Base-by-base conservation (phyloP, 2,113 vertebrate genomes). In the Sula dactylatra region DNA sequence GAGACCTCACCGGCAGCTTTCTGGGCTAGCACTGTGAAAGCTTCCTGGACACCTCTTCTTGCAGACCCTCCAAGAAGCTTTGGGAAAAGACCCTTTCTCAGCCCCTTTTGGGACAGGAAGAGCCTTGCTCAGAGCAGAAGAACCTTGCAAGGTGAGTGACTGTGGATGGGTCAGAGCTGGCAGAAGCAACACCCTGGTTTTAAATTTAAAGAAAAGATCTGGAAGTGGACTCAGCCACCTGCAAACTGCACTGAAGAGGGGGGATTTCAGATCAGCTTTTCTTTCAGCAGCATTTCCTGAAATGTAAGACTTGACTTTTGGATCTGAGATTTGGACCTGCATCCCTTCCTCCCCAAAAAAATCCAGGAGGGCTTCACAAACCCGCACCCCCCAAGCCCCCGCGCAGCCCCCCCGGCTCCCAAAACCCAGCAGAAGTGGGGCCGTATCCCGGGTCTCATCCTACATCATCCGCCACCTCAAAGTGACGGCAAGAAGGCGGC, bases 341-440 rank as follows among this genome's bases (percentile, higher is more conserved):
- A 8, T 25, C 9, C 13, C 4, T 6, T 42, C 22, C 58, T 34
- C 18, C 32, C 54, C 21, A 34, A 72, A 65, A 65, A 44, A 6
- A 11, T 10, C 27, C 20, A 9, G 20, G 27, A 54, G 16, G 1
- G 16, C 27, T 47, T 31, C 74, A 18, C 40, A 38, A 49, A 62
- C 26, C 22, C 11, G 64, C 69, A 25, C 22, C 32, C n/a, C 17
- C 49, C 36, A 21, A 13, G 17, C 13, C 29, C 17, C 32, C 0
- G 1, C 0, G 1, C 16, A 22, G 14, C 5, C 10, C 16, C 13
- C 6, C 16, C 1, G 0, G 10, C 31, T 7, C 21, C 29, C 0
- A 0, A 24, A 47, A 27, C 24, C 56, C 54, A 6, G 24, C 85
- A 31, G 34, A 0, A 2, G 3, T 5, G 24, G 17, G 16, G 19